phyloP scores from a whole-genome alignment of 2,888 invertebrate genomes.

The Ophion obscuratus region DNA sequence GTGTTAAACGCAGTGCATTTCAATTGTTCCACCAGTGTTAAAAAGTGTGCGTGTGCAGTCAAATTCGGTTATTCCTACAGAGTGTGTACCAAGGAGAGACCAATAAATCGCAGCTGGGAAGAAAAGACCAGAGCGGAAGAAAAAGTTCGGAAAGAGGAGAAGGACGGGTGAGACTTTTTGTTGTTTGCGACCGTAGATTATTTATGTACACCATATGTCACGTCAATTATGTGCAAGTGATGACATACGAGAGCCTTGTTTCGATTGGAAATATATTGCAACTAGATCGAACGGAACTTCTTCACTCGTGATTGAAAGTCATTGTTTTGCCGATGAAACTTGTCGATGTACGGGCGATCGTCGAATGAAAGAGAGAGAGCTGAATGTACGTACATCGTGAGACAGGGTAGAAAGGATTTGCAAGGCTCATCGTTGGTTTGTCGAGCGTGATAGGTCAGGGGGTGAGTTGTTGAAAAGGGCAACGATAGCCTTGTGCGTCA shows the following conservation, averaged over 20 bases:
- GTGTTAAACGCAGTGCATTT: conserved; percentile 11
- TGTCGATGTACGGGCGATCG: conserved; percentile 25
- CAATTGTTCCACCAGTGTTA: not conserved
- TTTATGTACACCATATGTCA: no score
- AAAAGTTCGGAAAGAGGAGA: not conserved
- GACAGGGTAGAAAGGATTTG: conserved; percentile 30
- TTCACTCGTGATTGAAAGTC: conserved; percentile 29
- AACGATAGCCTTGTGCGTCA: conserved; percentile 36
- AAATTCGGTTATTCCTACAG: not conserved
- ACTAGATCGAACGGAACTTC: conserved; percentile 12
- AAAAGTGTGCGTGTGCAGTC: conserved; percentile 9
- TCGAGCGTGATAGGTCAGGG: conserved; percentile 68
- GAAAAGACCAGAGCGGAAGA: not conserved
- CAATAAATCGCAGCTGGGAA: not conserved
- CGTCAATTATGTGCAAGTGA: not conserved
- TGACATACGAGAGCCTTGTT: not conserved
- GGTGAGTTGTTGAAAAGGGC: conserved; percentile 57
- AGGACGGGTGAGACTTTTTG: not conserved
- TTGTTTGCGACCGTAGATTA: no score
- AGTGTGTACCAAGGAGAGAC: not conserved
- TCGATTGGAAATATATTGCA: conserved; percentile 6
- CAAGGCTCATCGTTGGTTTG: conserved; percentile 52
- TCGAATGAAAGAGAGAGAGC: not conserved
- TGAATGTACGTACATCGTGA: not conserved
- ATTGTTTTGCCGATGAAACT: conserved; percentile 18